Evolutionary conservation across 2,888 invertebrate genomes (phyloP), one percentile per base, ranked within the genome.

Genomic region (Noctua pronuba): DNA sequence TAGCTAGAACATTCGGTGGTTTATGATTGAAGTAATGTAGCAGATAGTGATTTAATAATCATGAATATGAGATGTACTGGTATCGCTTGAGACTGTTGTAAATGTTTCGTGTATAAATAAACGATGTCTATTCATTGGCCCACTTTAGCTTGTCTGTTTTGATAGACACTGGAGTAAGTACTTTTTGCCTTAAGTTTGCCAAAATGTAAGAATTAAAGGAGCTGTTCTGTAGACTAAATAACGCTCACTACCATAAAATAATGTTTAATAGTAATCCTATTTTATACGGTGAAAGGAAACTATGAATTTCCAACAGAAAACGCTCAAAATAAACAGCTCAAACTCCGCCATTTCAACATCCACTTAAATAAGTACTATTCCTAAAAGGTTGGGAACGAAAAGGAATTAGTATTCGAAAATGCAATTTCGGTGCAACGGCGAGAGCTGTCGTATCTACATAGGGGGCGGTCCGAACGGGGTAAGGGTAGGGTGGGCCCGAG

Each of bases 351-450:
- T 88, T 87, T 86, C 77, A 78, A 79, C 79, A 86, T 82, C 67
- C 84, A 86, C 82, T 86, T 84, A 86, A 88, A 87, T 80, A 88
- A 82, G 86, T 88, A 84, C 78, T 88, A 85, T 86, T 86, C 86
- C 82, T 82, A 83, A 88, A 86, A 88, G 89, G 89, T 90, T 89
- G 90, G 90, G 92, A 92, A 90, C 92, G 92, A 90, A 91, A 90
- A 92, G 90, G 94, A 96, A 96, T 96, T 96, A 96, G 95, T 95
- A 96, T 95, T 94, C 94, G 91, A 93, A 95, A 96, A 96, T 96
- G 96, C 96, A 96, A 96, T 96, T 96, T 95, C 95, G 94, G 93
- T 96, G 95, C 95, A 96, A 93, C 93, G 94, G 92, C 84, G 90
- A 90, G 89, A 90, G 88, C 89, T 90, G 90, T 88, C 90, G 88